phyloP scores from a whole-genome alignment of 1,140 invertebrate genomes.

The Archegozetes longisetosus region DNA sequence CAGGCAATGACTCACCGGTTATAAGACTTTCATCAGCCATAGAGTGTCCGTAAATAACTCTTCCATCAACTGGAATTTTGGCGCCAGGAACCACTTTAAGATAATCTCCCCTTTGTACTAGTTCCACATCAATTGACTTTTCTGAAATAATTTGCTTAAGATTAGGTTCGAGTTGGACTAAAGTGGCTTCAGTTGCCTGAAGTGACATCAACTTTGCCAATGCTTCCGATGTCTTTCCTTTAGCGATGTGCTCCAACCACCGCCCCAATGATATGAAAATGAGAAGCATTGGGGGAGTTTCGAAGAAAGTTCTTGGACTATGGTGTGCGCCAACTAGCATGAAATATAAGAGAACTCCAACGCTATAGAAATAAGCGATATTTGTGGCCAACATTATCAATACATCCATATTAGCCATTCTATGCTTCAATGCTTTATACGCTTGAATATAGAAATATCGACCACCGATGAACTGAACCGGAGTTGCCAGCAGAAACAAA shows the following conservation, averaged over 20 bases:
- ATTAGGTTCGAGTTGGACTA: slow-evolving; percentile 46
- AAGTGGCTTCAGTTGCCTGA: slow-evolving; percentile 81
- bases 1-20: slow-evolving; percentile 96
- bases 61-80: slow-evolving; percentile 79
- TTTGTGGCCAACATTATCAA: slow-evolving; percentile 93
- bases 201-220: slow-evolving; percentile 82
- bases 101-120: slow-evolving; percentile 84
- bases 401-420: slow-evolving; percentile 96
- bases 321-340: slow-evolving; percentile 55
- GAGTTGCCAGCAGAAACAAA: slow-evolving; percentile 83
- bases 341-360: slow-evolving; percentile 60
- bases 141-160: slow-evolving; percentile 22
- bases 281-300: slow-evolving; percentile 95
- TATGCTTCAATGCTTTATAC: slow-evolving; percentile 57
- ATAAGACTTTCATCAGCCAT: slow-evolving; percentile 94
- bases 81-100: slow-evolving; percentile 86
- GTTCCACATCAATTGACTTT: slow-evolving; percentile 57
- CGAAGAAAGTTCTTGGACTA: slow-evolving; percentile 92
- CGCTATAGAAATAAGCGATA: slow-evolving; percentile 85
- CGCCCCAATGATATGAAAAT: slow-evolving; percentile 97
- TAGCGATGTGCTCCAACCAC: slow-evolving; percentile 91
- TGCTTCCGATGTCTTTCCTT: slow-evolving; percentile 99
- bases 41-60: slow-evolving; percentile 70
- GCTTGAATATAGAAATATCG: slow-evolving; percentile 84
- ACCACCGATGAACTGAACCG: slow-evolving; percentile 91